Conservation (phyloP, 2,888 invertebrate species). For the Flexamia atlantica region DNA sequence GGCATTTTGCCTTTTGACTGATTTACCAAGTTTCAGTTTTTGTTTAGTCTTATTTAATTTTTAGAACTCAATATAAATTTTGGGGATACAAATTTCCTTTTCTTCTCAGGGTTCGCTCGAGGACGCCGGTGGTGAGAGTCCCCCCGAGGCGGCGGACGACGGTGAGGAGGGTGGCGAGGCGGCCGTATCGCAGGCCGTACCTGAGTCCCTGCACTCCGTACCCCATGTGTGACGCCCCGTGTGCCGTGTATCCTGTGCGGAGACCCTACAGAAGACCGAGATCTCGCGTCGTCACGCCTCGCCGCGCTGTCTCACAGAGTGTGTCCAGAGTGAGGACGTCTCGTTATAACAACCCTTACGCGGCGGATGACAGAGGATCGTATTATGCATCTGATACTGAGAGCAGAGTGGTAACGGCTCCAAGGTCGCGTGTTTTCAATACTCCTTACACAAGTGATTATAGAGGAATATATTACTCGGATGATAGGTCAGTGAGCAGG, state of each 20-base stretch:
- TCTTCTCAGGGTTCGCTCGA: too few species aligned
- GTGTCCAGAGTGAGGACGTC: too few species aligned
- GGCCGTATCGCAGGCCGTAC: not conserved
- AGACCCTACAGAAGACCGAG: conserved; percentile 12
- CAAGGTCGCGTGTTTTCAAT: not conserved
- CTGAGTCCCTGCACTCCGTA: not conserved
- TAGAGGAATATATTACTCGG: not conserved
- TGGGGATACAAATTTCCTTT: too few species aligned
- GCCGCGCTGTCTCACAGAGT: too few species aligned
- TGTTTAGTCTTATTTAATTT: too few species aligned
- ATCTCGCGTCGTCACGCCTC: too few species aligned
- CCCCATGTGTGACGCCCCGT: conserved; percentile 6
- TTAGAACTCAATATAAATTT: too few species aligned
- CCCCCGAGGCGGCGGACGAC: not conserved
- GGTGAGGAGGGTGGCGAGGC: not conserved
- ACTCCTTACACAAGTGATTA: not conserved
- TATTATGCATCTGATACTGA: not conserved
- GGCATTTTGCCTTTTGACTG: too few species aligned
- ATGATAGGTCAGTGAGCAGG: not conserved
- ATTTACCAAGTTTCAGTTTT: too few species aligned
- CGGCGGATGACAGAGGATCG: not conserved
- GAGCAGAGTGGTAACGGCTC: not conserved
- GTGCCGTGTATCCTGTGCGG: not conserved
- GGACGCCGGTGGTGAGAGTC: not conserved
- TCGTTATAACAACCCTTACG: not conserved